Evolutionary conservation across 92 coral and sea anemone species (phyloP), one percentile per base, ranked within the genome.

Genomic region (Parazoanthus swiftii): DNA sequence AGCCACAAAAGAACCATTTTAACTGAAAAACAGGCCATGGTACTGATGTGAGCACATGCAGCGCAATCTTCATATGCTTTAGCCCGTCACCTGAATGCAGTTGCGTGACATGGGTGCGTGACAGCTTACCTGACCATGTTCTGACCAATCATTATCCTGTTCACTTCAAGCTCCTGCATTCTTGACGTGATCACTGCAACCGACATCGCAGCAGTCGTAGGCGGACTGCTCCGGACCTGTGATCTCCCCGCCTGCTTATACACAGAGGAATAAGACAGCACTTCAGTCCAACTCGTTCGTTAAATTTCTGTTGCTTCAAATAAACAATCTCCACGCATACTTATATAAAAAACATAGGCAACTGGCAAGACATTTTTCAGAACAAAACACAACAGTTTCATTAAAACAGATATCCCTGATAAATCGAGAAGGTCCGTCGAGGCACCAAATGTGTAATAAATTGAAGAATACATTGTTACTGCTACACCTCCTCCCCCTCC

Each of bases 91-190:
- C 66, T 23, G 15, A 58, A 11, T 38, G 43, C 33, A 14, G 77
- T 33, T 25, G 43, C 46, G 38, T 35, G 38, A 74, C 21, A n/a
- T 36, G 46, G 21, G 21, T 74, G 44, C 43, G 77, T 74, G 77
- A 74, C 77, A 10, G 48, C 86, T 46, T 82, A 97, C 99, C 99
- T 95, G 39, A 93, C 91, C 42, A 93, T 91, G 71, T 93, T 95
- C 76, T 94, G 96, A 77, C 98, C 93, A n/a, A 97, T 85, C 94
- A 94, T 94, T 90, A 95, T 91, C 35, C 99, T 94, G 86, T 97
- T 97, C 5, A 97, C 96, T 74, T 97, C 99, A 74, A 97, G 94
- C 85, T 94, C 99, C 73, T 95, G 94, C 9, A 97, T 78, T 89
- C 91, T 93, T n/a, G 99, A 95, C 20, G 96, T 95, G 74, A 85